Evolutionary conservation across 2,888 invertebrate species (phyloP), one percentile per base, ranked within the genome.

Genomic region (Hipparchia semele): DNA sequence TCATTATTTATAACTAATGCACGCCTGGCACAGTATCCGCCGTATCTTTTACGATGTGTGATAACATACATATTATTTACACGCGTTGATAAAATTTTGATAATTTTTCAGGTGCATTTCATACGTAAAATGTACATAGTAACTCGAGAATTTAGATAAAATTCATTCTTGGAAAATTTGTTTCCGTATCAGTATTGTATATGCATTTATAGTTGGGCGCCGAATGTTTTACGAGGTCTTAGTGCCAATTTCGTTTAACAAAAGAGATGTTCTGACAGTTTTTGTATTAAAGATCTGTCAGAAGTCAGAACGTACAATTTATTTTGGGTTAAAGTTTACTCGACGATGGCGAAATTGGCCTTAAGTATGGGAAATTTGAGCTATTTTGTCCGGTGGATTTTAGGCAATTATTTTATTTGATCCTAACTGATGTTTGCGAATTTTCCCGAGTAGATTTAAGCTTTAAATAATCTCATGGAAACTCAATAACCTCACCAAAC

Each of bases 101-200:
- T 60, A 60, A 60, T 10, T 60, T 59, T 60, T 60, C 59, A 60
- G 59, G 59, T 60, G 59, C 59, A 60, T 60, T 60, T 33, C 33
- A 39, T 60, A 23, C 6, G 58, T 23, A 13, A 3, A 8, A 58
- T 58, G 58, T 60, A 60, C 39, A 60, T 60, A 39, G 39, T 39
- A 60, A 60, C 59, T 60, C 12, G 7, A 33, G 33, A 59, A 59
- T 59, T 60, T 39, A 39, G 59, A 60, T 60, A 60, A 60, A 10
- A 60, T 39, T 39, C 39, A 60, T 60, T 60, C 59, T 39, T 8
- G 59, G 59, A 39, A 60, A 60, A 59, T 23, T 23, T 23, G 9
- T 60, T 60, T 60, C 59, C 59, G 39, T 60, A 60, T 60, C 59
- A 39, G 59, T 59, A 9, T 49, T 4, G 6, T 49, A 23, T 23